Percentiles rank a stretch among this genome's conserved stretches.
These are phyloP conservation scores for Penaeus monodon DNA, from an alignment of 2,888 invertebrate species.

Conservation along the genomic window DNA sequence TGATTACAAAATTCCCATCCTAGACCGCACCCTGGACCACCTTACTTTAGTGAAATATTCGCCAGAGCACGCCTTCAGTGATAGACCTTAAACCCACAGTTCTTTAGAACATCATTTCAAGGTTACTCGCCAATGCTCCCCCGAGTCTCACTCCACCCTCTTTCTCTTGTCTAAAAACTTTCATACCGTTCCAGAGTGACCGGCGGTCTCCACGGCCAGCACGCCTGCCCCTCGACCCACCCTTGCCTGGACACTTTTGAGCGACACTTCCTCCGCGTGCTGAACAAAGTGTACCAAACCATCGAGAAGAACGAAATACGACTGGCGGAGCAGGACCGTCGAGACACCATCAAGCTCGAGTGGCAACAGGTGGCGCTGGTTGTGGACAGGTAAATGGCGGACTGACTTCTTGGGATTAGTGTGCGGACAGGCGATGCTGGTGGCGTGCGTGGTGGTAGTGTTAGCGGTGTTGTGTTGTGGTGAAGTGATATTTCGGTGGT, in stretches of 20 bases:
- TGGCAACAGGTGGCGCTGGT: conserved; percentile 74
- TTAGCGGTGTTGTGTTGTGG: too few species aligned
- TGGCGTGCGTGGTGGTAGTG: too few species aligned
- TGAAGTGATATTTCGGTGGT: too few species aligned
- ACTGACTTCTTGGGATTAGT: neutral
- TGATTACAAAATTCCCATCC: too few species aligned
- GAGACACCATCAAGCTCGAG: conserved; percentile 73
- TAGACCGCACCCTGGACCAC: too few species aligned
- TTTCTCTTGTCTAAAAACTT: neutral
- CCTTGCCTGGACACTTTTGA: conserved; percentile 68
- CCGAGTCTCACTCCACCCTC: neutral
- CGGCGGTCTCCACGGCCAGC: conserved; percentile 13
- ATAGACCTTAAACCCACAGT: too few species aligned
- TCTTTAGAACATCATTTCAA: too few species aligned
- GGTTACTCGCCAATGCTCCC: too few species aligned
- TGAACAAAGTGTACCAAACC: conserved; percentile 73
- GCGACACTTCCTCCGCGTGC: conserved; percentile 72
- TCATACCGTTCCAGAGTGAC: conserved; percentile 8
- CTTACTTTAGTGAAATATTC: too few species aligned
- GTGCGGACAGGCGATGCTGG: conserved; percentile 23
- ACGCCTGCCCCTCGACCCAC: conserved; percentile 43
- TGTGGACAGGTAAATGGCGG: conserved; percentile 70
- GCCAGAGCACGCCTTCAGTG: too few species aligned
- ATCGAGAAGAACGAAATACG: conserved; percentile 73
- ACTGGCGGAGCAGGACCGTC: conserved; percentile 72